Base-by-base conservation (phyloP, 2,888 invertebrate genomes). In the Pteria penguin region DNA sequence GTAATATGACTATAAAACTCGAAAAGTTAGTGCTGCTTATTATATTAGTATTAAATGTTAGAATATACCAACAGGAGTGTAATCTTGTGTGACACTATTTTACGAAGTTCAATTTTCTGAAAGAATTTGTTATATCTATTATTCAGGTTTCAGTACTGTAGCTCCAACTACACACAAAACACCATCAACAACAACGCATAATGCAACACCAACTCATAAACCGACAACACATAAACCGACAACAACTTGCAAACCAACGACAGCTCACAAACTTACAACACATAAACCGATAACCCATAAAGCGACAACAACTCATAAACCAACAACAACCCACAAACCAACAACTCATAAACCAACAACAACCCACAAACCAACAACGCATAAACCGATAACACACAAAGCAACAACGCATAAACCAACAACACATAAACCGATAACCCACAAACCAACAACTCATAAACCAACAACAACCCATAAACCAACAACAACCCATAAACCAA, bases 391-490 rank as follows among this genome's bases (percentile, higher is more conserved):
- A n/a, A n/a, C n/a, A n/a, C n/a, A n/a, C n/a, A n/a, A n/a, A n/a
- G n/a, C 63, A n/a, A n/a, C 63, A n/a, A 63, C 63, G 22, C 63
- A 63, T 18, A 65, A 36, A 33, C 33, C 63, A 22, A 36, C 63
- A 0, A 61, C 61, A 29, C 29, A 29, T 32, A 58, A 26, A 5
- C 58, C 31, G 22, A 31, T 27, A 57, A 57, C 57, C 22, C 57
- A 57, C 2, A 29, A 2, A 61, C 61, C 31, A 61, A 45, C 45
- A 8, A 45, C 45, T 45, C 45, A 45, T 18, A 45, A 45, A 45
- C 45, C 45, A 14, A 45, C 45, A 8, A 45, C 45, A n/a, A n/a
- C n/a, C n/a, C n/a, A n/a, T n/a, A n/a, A n/a, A n/a, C n/a, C n/a
- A n/a, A n/a, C n/a, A n/a, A n/a, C n/a, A 8, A 45, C 45, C 18